Conservation (phyloP, 2,113 vertebrate genomes). For the Hemiscyllium ocellatum region DNA sequence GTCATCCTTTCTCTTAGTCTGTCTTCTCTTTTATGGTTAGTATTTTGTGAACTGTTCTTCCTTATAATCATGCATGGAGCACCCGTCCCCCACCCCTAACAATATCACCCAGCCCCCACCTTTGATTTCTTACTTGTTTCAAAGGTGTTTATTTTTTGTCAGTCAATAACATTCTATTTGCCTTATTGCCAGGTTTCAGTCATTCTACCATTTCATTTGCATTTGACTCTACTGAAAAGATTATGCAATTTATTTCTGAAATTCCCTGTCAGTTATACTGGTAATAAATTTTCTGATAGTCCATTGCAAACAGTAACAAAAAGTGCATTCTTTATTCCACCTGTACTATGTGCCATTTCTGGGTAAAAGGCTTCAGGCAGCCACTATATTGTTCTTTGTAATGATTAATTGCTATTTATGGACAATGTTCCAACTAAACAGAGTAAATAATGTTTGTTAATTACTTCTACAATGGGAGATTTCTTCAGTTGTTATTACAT, state of each 20-base stretch:
- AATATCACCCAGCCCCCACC: too few relatives aligned
- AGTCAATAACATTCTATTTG: neutral
- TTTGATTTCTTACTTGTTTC: neutral
- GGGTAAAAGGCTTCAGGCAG: neutral
- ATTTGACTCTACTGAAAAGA: neutral
- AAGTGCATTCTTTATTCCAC: neutral
- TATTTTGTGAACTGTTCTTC: neutral
- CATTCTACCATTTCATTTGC: neutral
- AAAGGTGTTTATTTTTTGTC: neutral
- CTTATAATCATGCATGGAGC: neutral
- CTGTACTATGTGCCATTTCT: neutral
- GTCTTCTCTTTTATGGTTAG: neutral
- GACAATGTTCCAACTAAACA: neutral
- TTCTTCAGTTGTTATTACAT: neutral
- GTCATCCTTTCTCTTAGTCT: too few relatives aligned
- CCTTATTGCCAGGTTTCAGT: neutral
- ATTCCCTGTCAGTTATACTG: neutral
- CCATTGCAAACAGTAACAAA: neutral
- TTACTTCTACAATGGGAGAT: too few relatives aligned
- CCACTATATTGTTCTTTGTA: neutral
- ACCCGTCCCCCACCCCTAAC: neutral
- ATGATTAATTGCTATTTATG: conserved; percentile 13
- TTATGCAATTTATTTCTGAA: neutral
- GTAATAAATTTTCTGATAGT: neutral
- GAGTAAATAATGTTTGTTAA: neutral